These are phyloP conservation scores for Pocota personata DNA, from an alignment of 2,888 invertebrate genomes.

Conservation along the genomic window DNA sequence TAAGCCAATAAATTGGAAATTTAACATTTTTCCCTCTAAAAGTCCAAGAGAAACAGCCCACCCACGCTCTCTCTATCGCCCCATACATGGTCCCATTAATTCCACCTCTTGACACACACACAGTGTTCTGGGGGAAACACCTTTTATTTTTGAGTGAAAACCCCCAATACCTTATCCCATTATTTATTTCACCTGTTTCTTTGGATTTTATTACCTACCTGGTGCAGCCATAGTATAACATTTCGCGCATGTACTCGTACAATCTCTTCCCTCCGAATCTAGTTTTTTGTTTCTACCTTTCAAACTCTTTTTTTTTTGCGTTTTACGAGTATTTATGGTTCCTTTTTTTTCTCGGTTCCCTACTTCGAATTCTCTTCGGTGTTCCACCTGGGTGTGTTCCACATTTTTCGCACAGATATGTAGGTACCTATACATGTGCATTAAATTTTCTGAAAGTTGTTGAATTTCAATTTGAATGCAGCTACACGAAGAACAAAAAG, in stretches of 20 bases:
- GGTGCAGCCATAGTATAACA: conserved; percentile 51
- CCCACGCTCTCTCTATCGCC: background rate
- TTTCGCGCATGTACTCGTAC: conserved; percentile 60
- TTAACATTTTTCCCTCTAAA: conserved; percentile 2
- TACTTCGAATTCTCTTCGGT: conserved; percentile 30
- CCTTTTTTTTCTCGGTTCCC: background rate
- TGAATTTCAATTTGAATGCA: conserved; percentile 63
- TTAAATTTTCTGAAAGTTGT: conserved; percentile 64
- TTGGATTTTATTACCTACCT: conserved; percentile 51
- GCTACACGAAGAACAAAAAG: conserved; percentile 3
- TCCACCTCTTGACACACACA: conserved; percentile 9
- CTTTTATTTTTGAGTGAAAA: conserved; percentile 11
- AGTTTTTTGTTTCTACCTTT: background rate
- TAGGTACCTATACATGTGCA: conserved; percentile 15
- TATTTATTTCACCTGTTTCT: conserved; percentile 69
- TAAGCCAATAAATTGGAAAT: conserved; percentile 32
- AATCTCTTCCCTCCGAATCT: conserved; percentile 33
- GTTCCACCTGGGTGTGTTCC: conserved; percentile 69
- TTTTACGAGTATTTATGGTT: conserved; percentile 38
- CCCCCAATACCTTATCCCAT: conserved; percentile 32
- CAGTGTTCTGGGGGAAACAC: conserved; percentile 39
- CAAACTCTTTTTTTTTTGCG: conserved; percentile 30
- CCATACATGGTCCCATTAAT: conserved; percentile 10
- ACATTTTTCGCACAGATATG: conserved; percentile 55
- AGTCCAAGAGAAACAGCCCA: background rate